Conservation (phyloP, 2,888 invertebrate species). For the Pemphredon lugubris region DNA sequence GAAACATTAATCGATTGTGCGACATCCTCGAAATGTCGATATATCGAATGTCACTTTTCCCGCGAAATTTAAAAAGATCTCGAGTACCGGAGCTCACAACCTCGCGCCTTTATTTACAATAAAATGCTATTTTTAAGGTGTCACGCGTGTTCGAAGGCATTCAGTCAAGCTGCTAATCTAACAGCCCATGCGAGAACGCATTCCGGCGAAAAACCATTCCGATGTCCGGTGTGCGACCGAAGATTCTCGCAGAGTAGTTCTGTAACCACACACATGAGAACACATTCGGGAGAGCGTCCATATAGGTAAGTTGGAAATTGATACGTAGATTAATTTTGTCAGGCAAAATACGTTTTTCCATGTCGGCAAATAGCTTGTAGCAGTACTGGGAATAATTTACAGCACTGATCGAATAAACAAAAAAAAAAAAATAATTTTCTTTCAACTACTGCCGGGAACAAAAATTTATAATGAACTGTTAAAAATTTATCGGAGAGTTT, state of each 20-base stretch:
- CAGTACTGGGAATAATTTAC: too few relatives aligned
- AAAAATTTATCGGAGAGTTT: too few relatives aligned
- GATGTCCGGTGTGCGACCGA: conserved; percentile 97
- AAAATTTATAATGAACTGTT: too few relatives aligned
- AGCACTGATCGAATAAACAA: too few relatives aligned
- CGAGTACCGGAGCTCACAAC: too few relatives aligned
- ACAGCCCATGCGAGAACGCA: conserved; percentile 98
- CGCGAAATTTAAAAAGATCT: too few relatives aligned
- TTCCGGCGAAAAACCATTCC: conserved; percentile 98
- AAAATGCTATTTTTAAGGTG: conserved; percentile 84
- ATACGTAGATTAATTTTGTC: too few relatives aligned
- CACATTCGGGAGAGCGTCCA: conserved; percentile 99
- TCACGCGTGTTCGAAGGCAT: conserved; percentile 97
- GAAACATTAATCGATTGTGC: neutral
- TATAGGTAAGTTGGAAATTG: conserved; percentile 88
- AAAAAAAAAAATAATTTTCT: too few relatives aligned
- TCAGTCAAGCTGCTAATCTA: conserved; percentile 98
- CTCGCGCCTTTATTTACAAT: too few relatives aligned
- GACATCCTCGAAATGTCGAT: neutral
- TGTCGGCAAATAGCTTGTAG: too few relatives aligned
- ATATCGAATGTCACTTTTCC: neutral
- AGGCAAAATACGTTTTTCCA: too few relatives aligned
- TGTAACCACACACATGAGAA: conserved; percentile 99
- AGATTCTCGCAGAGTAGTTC: conserved; percentile 97
- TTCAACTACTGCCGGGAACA: too few relatives aligned